Conservation (phyloP, 2,888 invertebrate genomes). For the Thymelicus sylvestris region DNA sequence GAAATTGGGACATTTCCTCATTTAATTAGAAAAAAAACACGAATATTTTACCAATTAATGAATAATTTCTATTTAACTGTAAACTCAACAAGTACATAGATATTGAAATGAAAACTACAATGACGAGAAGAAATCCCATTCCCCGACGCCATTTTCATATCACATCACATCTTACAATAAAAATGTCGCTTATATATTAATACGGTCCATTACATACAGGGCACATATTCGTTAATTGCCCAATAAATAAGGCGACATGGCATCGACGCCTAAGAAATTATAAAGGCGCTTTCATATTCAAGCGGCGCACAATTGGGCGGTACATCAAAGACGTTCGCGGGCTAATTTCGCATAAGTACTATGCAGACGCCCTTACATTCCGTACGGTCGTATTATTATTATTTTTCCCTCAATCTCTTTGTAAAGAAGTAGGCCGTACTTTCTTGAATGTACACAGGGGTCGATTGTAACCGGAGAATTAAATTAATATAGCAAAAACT, state of each 20-base stretch:
- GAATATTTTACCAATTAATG: too few species aligned
- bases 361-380: slow-evolving; percentile 75
- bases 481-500: slow-evolving; percentile 80
- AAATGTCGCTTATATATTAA: slow-evolving; percentile 31
- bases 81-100: too few species aligned
- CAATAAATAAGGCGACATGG: slow-evolving; percentile 54
- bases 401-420: slow-evolving; percentile 76
- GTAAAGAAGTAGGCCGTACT: slow-evolving; percentile 70
- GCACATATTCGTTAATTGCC: slow-evolving; percentile 51
- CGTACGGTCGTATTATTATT: slow-evolving; percentile 71
- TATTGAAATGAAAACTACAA: too few species aligned
- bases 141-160: slow-evolving; percentile 29
- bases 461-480: slow-evolving; percentile 75
- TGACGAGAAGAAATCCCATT: neutral
- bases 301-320: slow-evolving; percentile 73
- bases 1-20: too few species aligned
- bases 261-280: slow-evolving; percentile 68
- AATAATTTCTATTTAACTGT: too few species aligned
- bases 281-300: slow-evolving; percentile 74
- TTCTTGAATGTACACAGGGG: slow-evolving; percentile 66
- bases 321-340: slow-evolving; percentile 77
- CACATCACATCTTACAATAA: slow-evolving; percentile 22
- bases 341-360: slow-evolving; percentile 83
- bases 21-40: too few species aligned
- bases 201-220: slow-evolving; percentile 41